Conservation (phyloP, 2,797 vertebrate genomes). For the Esox lucius region DNA sequence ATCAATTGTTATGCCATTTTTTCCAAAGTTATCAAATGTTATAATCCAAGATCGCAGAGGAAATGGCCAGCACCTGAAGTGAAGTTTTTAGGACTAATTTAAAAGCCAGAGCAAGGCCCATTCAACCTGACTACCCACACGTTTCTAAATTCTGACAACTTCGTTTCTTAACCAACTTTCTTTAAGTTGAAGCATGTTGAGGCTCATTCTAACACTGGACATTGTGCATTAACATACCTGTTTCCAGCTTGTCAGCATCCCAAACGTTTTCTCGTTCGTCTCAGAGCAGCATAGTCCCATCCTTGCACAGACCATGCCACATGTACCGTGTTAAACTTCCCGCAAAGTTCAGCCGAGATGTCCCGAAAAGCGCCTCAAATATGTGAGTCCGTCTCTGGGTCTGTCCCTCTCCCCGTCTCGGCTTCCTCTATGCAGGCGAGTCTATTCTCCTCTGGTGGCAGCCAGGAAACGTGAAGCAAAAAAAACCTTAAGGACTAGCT, state of each 20-base stretch:
- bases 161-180: too few relatives aligned
- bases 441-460: constrained; percentile 54
- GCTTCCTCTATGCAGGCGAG: constrained; percentile 49
- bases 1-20: neutral
- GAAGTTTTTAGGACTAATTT: neutral
- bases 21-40: neutral
- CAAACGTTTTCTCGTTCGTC: constrained; percentile 39
- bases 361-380: neutral
- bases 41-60: neutral
- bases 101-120: neutral
- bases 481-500: constrained; percentile 51
- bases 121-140: neutral
- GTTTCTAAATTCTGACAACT: neutral
- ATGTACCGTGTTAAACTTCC: neutral
- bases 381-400: neutral
- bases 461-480: constrained; percentile 63
- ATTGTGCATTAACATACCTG: neutral
- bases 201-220: neutral
- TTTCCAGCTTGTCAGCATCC: neutral
- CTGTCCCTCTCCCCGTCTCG: constrained; percentile 37
- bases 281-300: constrained; percentile 73
- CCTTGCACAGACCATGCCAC: constrained; percentile 48
- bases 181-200: neutral
- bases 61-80: neutral
- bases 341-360: neutral